phyloP scores from a whole-genome alignment of 2,797 vertebrate genomes.

The Sitta carolinensis region DNA sequence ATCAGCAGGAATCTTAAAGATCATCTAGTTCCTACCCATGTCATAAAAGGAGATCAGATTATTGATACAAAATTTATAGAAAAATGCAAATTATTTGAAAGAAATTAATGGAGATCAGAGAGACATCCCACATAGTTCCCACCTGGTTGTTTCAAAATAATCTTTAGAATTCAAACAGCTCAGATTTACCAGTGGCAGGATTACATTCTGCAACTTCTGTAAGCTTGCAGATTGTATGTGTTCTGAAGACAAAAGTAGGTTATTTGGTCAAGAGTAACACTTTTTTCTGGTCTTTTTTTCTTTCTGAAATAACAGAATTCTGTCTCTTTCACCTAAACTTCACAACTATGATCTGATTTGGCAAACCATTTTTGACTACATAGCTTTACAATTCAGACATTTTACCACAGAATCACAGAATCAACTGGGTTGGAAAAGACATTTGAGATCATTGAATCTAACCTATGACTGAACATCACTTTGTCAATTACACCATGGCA shows the following conservation, averaged over 20 bases:
- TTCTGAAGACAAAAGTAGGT: not conserved
- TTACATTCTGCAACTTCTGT: not conserved
- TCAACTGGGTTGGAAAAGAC: not conserved
- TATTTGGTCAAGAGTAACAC: not conserved
- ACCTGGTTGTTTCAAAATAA: not conserved
- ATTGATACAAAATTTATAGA: not conserved
- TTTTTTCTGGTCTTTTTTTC: not conserved
- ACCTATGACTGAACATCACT: accelerated
- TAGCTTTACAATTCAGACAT: not conserved
- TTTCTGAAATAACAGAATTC: not conserved
- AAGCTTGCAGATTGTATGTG: not conserved
- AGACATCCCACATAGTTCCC: not conserved
- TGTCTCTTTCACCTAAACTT: not conserved
- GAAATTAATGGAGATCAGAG: not conserved
- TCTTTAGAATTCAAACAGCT: not conserved
- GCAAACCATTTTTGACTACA: not conserved
- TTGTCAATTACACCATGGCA: too few species aligned
- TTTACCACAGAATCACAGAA: not conserved
- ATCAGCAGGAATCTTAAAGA: not conserved
- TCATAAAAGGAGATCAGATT: not conserved
- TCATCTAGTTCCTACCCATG: not conserved
- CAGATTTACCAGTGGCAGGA: not conserved
- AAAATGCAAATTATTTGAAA: not conserved
- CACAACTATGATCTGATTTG: not conserved
- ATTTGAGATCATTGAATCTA: not conserved